Percentiles rank a stretch among this genome's conserved stretches.
Conservation (phyloP, 2,113 vertebrate species). For the Entomyzon cyanotis region DNA sequence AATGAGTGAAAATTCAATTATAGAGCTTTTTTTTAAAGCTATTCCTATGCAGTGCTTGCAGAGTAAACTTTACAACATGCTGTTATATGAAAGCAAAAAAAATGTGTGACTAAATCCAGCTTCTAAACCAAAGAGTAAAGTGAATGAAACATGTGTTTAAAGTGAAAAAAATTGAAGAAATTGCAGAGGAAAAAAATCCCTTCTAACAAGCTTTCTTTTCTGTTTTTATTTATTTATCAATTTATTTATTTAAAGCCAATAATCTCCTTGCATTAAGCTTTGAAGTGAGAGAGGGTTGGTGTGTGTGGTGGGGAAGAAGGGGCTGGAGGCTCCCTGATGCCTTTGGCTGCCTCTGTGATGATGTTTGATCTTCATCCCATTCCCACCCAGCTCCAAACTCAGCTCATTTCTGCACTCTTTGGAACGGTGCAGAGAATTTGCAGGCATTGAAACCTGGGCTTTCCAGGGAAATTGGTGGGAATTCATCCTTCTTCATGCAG, state of each 20-base stretch:
- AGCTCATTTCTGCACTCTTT: neutral
- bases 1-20: neutral
- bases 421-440: neutral
- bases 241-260: neutral
- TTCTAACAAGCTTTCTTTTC: neutral
- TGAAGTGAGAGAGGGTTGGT: rapidly evolving
- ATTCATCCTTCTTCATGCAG: neutral
- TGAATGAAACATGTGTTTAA: neutral
- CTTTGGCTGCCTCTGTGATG: rapidly evolving
- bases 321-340: neutral
- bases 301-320: neutral
- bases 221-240: neutral
- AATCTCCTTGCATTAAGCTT: neutral
- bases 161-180: neutral
- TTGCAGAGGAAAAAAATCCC: neutral
- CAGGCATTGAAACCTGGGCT: neutral
- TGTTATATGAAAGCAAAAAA: neutral
- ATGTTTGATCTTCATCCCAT: neutral
- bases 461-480: rapidly evolving
- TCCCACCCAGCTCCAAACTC: neutral
- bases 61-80: neutral
- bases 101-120: neutral
- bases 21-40: neutral
- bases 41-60: neutral
- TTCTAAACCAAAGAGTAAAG: neutral